phyloP scores from a whole-genome alignment of 2,797 vertebrate genomes.

The Chrysocyon brachyurus region DNA sequence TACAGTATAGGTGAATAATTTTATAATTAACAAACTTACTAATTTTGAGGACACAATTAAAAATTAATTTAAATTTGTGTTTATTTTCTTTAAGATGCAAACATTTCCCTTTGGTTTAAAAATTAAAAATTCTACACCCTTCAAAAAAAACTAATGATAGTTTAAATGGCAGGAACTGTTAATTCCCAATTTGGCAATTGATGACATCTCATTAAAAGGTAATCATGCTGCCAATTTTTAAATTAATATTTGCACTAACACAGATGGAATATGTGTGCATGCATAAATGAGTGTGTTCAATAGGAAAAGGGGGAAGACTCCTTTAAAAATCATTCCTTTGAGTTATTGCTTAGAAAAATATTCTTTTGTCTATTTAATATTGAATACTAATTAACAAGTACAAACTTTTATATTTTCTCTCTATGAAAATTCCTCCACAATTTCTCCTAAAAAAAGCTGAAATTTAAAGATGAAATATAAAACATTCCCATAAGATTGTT shows the following conservation, averaged over 20 bases:
- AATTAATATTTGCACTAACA: constrained; percentile 54
- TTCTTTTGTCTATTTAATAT: constrained; percentile 13
- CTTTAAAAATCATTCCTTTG: constrained; percentile 11
- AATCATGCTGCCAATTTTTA: constrained; percentile 47
- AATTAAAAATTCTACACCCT: neutral
- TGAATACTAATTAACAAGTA: constrained; percentile 28
- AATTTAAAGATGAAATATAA: constrained; percentile 44
- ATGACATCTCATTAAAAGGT: constrained; percentile 55
- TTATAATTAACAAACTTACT: neutral
- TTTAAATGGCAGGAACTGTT: constrained; percentile 15
- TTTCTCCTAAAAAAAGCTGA: constrained; percentile 47
- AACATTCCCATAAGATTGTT: constrained; percentile 2
- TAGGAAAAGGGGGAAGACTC: neutral
- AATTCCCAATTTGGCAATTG: constrained; percentile 20
- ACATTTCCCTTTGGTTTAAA: constrained; percentile 30
- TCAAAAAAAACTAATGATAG: constrained; percentile 39
- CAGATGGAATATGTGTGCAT: constrained; percentile 18
- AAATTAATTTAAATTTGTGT: neutral
- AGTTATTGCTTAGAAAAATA: constrained; percentile 28
- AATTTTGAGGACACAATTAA: neutral
- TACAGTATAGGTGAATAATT: neutral
- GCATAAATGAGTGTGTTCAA: neutral
- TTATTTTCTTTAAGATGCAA: constrained; percentile 47
- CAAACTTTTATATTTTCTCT: neutral
- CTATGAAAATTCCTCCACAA: neutral